phyloP scores from a whole-genome alignment of 2,888 invertebrate species.

The Yponomeuta cagnagella region DNA sequence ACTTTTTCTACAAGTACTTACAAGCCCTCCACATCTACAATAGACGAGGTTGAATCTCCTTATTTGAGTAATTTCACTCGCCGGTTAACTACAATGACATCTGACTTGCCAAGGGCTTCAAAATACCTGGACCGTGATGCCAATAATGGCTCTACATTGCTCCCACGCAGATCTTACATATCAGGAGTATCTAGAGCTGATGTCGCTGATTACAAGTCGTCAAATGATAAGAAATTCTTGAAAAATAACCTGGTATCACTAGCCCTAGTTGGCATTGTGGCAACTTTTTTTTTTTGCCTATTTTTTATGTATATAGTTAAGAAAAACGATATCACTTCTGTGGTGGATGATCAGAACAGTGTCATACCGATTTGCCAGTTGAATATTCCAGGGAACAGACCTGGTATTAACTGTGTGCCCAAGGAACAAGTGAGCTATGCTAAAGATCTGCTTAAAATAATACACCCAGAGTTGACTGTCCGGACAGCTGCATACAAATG shows the following conservation, averaged over 20 bases:
- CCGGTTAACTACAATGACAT: conserved; percentile 69
- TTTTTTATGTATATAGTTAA: conserved; percentile 82
- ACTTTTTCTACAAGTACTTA: conserved; percentile 47
- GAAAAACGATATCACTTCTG: conserved; percentile 73
- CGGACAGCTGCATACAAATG: conserved; percentile 77
- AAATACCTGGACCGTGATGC: conserved; percentile 50
- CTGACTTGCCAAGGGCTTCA: conserved; percentile 49
- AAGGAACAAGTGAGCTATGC: conserved; percentile 78
- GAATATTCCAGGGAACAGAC: conserved; percentile 66
- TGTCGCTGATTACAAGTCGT: conserved; percentile 53
- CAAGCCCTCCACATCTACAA: conserved; percentile 54
- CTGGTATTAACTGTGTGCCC: conserved; percentile 80
- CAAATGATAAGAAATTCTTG: conserved; percentile 66
- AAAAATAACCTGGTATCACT: conserved; percentile 80
- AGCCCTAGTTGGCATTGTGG: conserved; percentile 75
- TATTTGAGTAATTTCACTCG: conserved; percentile 83
- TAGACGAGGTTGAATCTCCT: conserved; percentile 78
- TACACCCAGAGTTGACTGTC: conserved; percentile 79
- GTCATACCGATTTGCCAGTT: conserved; percentile 75
- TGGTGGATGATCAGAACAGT: conserved; percentile 72
- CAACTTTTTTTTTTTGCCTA: conserved; percentile 80
- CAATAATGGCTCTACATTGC: conserved; percentile 54
- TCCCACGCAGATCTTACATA: conserved; percentile 58
- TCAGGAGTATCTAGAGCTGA: conserved; percentile 55
- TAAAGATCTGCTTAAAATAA: conserved; percentile 77